These are phyloP conservation scores for Chelmon rostratus DNA, from an alignment of 2,797 vertebrate species.

Conservation along the genomic window DNA sequence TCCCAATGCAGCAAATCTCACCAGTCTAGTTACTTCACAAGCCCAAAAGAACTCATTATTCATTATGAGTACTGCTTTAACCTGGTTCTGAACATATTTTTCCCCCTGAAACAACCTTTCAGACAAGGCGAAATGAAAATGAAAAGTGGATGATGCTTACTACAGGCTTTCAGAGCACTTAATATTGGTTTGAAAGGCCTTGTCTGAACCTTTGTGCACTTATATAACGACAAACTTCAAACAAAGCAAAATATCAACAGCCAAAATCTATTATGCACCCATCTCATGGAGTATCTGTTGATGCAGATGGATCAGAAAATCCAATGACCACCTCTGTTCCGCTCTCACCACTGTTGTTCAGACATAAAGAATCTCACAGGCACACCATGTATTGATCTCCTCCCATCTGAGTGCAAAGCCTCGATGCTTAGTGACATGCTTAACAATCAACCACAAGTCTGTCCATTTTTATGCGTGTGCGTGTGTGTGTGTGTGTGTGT, in stretches of 20 bases:
- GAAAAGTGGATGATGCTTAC: background rate
- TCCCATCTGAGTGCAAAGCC: slow-evolving; percentile 35
- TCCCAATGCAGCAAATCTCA: slow-evolving; percentile 17
- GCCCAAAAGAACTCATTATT: slow-evolving; percentile 16
- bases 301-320: slow-evolving; percentile 43
- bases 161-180: background rate
- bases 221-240: slow-evolving; percentile 1
- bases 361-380: slow-evolving; percentile 50
- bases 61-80: slow-evolving; percentile 11
- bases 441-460: slow-evolving; percentile 38
- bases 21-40: slow-evolving; percentile 10
- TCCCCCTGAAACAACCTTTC: slow-evolving; percentile 1
- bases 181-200: background rate
- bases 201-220: slow-evolving; percentile 16
- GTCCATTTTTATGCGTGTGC: background rate
- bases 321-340: slow-evolving; percentile 46
- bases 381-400: slow-evolving; percentile 53
- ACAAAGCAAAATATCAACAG: slow-evolving; percentile 15
- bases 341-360: slow-evolving; percentile 56
- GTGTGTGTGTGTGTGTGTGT: background rate
- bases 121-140: background rate
- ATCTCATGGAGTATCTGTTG: slow-evolving; percentile 11
- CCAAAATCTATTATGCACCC: background rate
- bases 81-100: background rate
- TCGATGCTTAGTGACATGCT: slow-evolving; percentile 34